Percentiles rank a stretch among this genome's conserved stretches.
phyloP scores from a whole-genome alignment of 2,113 vertebrate species.

The Circaetus cinerascens region DNA sequence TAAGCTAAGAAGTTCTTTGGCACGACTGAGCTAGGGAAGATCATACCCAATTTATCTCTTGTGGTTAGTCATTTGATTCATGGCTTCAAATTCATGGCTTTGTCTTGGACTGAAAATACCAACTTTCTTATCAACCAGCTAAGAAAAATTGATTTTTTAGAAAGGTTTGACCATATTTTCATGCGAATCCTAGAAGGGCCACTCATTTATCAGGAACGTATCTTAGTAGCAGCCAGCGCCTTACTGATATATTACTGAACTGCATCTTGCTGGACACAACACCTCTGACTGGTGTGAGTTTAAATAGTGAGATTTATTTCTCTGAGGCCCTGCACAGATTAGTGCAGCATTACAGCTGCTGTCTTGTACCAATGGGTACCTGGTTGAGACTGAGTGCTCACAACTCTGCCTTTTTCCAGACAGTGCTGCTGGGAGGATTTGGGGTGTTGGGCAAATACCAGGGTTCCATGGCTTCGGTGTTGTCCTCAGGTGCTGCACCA shows the following conservation, averaged over 20 bases:
- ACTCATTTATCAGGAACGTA: not conserved
- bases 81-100: conserved; percentile 41
- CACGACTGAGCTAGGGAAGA: conserved; percentile 20
- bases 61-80: conserved; percentile 48
- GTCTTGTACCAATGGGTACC: not conserved
- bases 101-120: conserved; percentile 30
- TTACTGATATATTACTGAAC: not conserved
- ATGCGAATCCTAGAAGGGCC: not conserved
- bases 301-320: not conserved
- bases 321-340: not conserved
- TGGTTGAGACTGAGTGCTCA: not conserved
- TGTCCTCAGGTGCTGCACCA: not conserved
- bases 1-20: conserved; percentile 64
- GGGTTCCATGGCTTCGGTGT: not conserved
- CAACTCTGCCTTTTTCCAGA: not conserved
- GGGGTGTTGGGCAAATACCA: not conserved
- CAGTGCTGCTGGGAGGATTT: not conserved
- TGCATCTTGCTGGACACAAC: not conserved
- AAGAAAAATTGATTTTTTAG: conserved; percentile 7
- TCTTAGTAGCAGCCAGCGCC: not conserved
- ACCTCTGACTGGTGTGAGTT: not conserved
- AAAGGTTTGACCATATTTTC: not conserved
- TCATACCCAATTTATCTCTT: conserved; percentile 44
- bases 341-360: not conserved
- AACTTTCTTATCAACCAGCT: conserved; percentile 13